These are phyloP conservation scores for Protosalanx chinensis DNA, from an alignment of 2,797 vertebrate species.

Conservation along the genomic window DNA sequence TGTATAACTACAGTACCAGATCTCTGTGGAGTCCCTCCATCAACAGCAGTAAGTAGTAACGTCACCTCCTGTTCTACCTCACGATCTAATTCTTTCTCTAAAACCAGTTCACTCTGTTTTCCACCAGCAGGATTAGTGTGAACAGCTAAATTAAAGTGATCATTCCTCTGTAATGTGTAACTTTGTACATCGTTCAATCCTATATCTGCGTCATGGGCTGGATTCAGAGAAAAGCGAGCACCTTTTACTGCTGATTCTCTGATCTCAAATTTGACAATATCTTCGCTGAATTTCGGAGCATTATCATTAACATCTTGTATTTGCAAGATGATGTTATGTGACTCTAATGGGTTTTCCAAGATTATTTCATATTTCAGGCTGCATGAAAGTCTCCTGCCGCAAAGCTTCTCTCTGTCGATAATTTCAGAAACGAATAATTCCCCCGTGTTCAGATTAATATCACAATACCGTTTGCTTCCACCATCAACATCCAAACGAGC, in stretches of 20 bases:
- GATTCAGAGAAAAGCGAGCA: slow-evolving; percentile 47
- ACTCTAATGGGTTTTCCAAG: slow-evolving; percentile 60
- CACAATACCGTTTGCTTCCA: too few relatives aligned
- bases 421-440: slow-evolving; percentile 49
- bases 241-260: slow-evolving; percentile 30
- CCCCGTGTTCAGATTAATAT: slow-evolving; percentile 35
- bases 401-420: slow-evolving; percentile 67
- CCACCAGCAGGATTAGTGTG: slow-evolving; percentile 23
- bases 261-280: slow-evolving; percentile 49
- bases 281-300: neutral
- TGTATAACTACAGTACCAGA: too few relatives aligned
- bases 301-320: slow-evolving; percentile 65
- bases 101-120: slow-evolving; percentile 47
- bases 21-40: slow-evolving; percentile 44
- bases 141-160: slow-evolving; percentile 59
- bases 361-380: slow-evolving; percentile 54
- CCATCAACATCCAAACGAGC: too few relatives aligned
- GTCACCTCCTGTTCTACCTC: slow-evolving; percentile 41
- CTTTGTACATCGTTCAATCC: slow-evolving; percentile 53
- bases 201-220: slow-evolving; percentile 60
- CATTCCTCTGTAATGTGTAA: slow-evolving; percentile 57
- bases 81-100: slow-evolving; percentile 57
- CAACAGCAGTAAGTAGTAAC: slow-evolving; percentile 48
- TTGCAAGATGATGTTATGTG: slow-evolving; percentile 48
- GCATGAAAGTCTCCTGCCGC: slow-evolving; percentile 58